Percentiles rank a stretch among this genome's conserved stretches.
Evolutionary conservation across 2,797 vertebrate species (phyloP).

Genomic region (Neosalanx taihuensis): DNA sequence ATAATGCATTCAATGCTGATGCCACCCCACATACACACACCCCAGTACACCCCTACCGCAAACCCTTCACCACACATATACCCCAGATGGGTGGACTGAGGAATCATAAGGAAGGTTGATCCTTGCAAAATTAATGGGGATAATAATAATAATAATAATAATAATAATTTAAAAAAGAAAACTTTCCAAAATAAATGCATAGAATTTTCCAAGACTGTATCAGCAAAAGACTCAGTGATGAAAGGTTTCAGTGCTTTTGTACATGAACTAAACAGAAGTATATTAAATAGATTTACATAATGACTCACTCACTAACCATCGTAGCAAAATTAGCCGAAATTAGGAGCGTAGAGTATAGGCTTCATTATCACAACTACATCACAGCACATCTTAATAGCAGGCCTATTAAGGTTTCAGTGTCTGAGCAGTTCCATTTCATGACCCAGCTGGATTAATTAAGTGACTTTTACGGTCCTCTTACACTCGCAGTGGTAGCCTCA

Average conservation of each 20-base stretch:
- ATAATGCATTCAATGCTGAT: constrained; percentile 12
- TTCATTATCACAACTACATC: constrained; percentile 38
- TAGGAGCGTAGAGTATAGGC: constrained; percentile 22
- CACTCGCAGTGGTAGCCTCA: background rate
- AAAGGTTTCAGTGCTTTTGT: background rate
- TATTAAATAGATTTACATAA: constrained; percentile 15
- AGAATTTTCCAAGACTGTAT: background rate
- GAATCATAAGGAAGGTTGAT: too few species aligned
- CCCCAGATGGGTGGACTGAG: too few species aligned
- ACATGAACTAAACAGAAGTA: constrained; percentile 8
- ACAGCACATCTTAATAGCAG: constrained; percentile 45
- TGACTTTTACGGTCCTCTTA: background rate
- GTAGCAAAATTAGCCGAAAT: constrained; percentile 42
- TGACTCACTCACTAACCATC: constrained; percentile 21
- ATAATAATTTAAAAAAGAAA: background rate
- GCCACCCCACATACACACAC: too few species aligned
- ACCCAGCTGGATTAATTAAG: constrained; percentile 30
- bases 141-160: background rate
- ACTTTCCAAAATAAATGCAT: background rate
- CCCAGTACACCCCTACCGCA: too few species aligned
- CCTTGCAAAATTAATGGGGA: background rate
- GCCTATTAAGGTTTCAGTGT: constrained; percentile 39
- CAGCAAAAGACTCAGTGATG: background rate
- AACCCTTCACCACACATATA: too few species aligned
- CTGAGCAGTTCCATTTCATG: constrained; percentile 28